Evolutionary conservation across 2,888 invertebrate genomes (phyloP).

Genomic region (Lasioglossum calceatum): DNA sequence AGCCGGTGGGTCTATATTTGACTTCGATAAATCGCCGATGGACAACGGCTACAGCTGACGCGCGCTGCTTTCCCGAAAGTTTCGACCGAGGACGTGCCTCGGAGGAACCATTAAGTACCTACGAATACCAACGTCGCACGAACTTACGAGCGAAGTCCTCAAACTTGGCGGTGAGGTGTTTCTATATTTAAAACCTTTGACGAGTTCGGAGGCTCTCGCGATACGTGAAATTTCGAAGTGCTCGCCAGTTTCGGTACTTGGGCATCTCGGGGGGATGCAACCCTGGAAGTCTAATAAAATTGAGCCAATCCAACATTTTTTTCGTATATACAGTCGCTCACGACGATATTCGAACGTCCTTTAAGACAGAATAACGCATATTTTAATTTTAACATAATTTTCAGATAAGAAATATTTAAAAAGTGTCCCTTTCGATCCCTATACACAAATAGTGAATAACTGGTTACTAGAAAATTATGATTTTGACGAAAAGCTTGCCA

Average conservation of each 20-base stretch:
- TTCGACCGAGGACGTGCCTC: conserved; percentile 19
- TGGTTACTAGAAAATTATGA: too few relatives aligned
- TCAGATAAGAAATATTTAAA: too few relatives aligned
- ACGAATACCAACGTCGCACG: not conserved
- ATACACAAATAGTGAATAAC: too few relatives aligned
- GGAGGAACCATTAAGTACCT: not conserved
- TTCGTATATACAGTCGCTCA: not conserved
- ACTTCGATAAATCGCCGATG: conserved; percentile 36
- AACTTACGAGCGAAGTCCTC: not conserved
- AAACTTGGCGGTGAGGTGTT: not conserved
- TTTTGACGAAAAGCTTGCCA: too few relatives aligned
- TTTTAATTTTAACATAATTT: too few relatives aligned
- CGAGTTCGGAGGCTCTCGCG: not conserved
- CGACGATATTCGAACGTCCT: not conserved
- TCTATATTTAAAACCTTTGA: not conserved
- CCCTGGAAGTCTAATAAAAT: too few relatives aligned
- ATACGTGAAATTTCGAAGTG: too few relatives aligned
- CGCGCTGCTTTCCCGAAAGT: conserved; percentile 27
- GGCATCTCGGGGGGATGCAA: not conserved
- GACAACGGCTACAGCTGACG: conserved; percentile 27
- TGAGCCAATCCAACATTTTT: too few relatives aligned
- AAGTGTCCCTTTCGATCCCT: too few relatives aligned
- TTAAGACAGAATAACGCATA: too few relatives aligned
- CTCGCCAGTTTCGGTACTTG: not conserved
- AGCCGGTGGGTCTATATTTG: conserved; percentile 23